Base-by-base conservation (phyloP, 2,113 vertebrate genomes). In the Balaeniceps rex region DNA sequence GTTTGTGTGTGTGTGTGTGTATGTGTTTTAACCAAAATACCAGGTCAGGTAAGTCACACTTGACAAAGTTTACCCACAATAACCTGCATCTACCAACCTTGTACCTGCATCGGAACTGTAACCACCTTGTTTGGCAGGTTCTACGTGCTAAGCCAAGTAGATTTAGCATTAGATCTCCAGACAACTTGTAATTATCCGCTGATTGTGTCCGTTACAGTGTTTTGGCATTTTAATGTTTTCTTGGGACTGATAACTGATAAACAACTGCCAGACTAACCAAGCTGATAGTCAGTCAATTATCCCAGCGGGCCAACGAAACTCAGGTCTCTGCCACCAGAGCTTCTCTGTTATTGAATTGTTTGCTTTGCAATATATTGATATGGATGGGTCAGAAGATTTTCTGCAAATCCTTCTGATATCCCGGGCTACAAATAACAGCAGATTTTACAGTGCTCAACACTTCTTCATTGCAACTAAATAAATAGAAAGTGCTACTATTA, bases 1-100 rank as follows among this genome's bases (percentile, higher is more conserved):
- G 17, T 25, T 31, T n/a, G 23, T 2, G 38, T 7, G 9, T 14
- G 24, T 60, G 21, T 2, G 31, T 26, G 24, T 4, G 21, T 6
- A 9, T 10, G 46, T 21, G 25, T 26, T 55, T 57, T 36, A 87
- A 61, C 5, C 2, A 1, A 38, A 33, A 10, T 3, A 15, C 28
- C 1, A 2, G 6, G 5, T 14, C 0, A 1, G 64, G 25, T 8
- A 69, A 21, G 9, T 52, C 70, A 57, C 16, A 3, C 23, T 3
- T 9, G 25, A 16, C 31, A 36, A 25, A 13, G 61, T 46, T 64
- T n/a, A 24, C 47, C 42, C 2, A 1, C 57, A 29, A 1, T 22
- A 91, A 68, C 16, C 47, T 18, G 22, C 34, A 55, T 2, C 68
- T 12, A 31, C 13, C 3, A 66, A 42, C 63, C 42, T 7, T 2